These are phyloP conservation scores for Clitarchus hookeri DNA, from an alignment of 2,888 invertebrate genomes.

Conservation along the genomic window DNA sequence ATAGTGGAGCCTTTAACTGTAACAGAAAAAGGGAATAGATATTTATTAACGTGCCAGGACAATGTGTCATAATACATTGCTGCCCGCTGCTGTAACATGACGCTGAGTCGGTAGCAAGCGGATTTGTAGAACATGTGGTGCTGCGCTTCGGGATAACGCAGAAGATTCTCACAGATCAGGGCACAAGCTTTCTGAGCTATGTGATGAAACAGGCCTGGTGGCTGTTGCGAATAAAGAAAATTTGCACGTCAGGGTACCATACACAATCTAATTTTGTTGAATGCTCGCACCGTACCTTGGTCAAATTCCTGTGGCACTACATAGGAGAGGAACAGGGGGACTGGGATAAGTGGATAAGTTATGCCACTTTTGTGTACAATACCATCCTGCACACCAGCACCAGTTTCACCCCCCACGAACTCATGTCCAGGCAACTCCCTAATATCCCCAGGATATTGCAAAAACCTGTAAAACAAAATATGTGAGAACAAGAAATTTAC, in stretches of 20 bases:
- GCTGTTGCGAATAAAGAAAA: conserved; percentile 26
- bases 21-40: conserved; percentile 40
- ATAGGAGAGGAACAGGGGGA: neutral
- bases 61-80: conserved; percentile 42
- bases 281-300: neutral
- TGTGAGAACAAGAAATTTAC: too few relatives aligned
- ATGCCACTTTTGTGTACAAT: too few relatives aligned
- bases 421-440: too few relatives aligned
- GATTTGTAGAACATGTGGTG: conserved; percentile 36
- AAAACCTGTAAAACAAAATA: too few relatives aligned
- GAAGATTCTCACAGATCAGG: conserved; percentile 44
- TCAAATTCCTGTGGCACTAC: neutral
- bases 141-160: conserved; percentile 41
- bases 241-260: conserved; percentile 29
- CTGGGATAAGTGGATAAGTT: too few relatives aligned
- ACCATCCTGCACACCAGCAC: too few relatives aligned
- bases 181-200: conserved; percentile 42
- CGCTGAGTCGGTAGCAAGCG: too few relatives aligned
- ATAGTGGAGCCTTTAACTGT: conserved; percentile 41
- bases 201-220: conserved; percentile 36
- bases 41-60: conserved; percentile 44
- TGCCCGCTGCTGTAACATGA: conserved; percentile 43
- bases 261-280: conserved; percentile 29
- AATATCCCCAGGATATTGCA: too few relatives aligned
- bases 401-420: too few relatives aligned